Evolutionary conservation across 2,113 vertebrate species (phyloP).

Genomic region (Tyrannus savana): DNA sequence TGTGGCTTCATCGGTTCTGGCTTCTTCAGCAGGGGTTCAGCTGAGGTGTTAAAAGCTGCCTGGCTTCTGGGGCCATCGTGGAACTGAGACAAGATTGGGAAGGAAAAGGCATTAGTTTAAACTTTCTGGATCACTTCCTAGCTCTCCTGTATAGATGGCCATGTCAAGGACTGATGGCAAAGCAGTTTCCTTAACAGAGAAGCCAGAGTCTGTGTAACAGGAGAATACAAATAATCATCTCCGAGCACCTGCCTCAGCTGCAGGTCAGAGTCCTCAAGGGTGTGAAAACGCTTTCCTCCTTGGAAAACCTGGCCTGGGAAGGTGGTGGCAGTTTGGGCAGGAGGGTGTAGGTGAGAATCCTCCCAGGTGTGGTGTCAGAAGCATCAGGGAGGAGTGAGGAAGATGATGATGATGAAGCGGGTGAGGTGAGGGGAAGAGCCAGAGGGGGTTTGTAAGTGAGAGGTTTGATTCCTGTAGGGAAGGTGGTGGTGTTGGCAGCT

Average conservation of each 20-base stretch:
- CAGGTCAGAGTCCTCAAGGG: neutral
- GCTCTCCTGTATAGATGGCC: rapidly evolving
- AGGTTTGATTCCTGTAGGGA: neutral
- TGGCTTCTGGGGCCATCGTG: neutral
- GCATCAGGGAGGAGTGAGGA: neutral
- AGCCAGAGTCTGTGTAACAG: rapidly evolving
- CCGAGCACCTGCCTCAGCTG: neutral
- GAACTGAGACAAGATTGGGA: neutral
- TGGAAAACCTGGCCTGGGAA: neutral
- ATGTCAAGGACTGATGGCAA: neutral
- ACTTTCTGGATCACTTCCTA: neutral
- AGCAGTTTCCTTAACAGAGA: neutral
- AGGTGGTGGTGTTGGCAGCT: neutral
- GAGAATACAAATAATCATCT: neutral
- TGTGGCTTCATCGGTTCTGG: neutral
- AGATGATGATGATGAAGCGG: neutral
- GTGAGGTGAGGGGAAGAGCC: neutral
- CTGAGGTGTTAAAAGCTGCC: neutral
- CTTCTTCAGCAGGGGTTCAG: neutral
- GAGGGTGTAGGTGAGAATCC: neutral
- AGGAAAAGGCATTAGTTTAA: neutral
- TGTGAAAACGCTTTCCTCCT: neutral
- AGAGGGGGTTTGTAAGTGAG: neutral
- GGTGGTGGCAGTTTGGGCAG: neutral
- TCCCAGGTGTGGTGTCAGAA: neutral